Evolutionary conservation across 2,888 invertebrate genomes (phyloP), one percentile per base, ranked within the genome.

Genomic region (Stratiomys singularior): DNA sequence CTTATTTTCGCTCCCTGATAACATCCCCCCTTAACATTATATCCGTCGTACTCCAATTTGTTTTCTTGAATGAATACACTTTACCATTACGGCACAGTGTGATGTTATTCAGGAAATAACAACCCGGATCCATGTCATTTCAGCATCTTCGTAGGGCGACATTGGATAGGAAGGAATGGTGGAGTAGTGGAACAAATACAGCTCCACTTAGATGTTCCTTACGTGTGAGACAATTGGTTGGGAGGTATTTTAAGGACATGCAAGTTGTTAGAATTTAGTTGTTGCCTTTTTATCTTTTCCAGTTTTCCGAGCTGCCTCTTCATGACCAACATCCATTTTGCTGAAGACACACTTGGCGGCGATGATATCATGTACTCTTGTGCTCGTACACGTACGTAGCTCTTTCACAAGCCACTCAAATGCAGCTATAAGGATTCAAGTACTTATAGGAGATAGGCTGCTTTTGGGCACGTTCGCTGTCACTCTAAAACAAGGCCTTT

Each of bases 391-490:
- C 74, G 74, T 74, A 52, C 74, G 18, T 60, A 58, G 58, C 13
- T 23, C 23, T 46, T 23, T 25, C 69, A 47, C 23, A 58, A 74
- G 60, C 58, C 37, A 74, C 74, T 74, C 60, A 23, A 74, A 23
- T 37, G 74, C 37, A 11, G 74, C 27, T 60, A 74, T 60, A 74
- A n/a, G 27, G 52, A 52, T 28, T 72, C 74, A 74, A 76, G 76
- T 60, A 60, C 76, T 44, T 76, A 76, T 76, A 56, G 25, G 64
- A 63, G 47, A 63, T 64, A 64, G 64, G 76, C 76, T 64, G 64
- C 69, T 69, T 77, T 77, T 77, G 71, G 60, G 77, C 77, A 77
- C 77, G 77, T 77, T 77, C 77, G 77, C 77, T 77, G 77, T 77
- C 77, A 77, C 66, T 67, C 60, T 60, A 37, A 52, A 74, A 74